These are phyloP conservation scores for Gila orcuttii DNA, from an alignment of 2,113 vertebrate species.

Conservation along the genomic window DNA sequence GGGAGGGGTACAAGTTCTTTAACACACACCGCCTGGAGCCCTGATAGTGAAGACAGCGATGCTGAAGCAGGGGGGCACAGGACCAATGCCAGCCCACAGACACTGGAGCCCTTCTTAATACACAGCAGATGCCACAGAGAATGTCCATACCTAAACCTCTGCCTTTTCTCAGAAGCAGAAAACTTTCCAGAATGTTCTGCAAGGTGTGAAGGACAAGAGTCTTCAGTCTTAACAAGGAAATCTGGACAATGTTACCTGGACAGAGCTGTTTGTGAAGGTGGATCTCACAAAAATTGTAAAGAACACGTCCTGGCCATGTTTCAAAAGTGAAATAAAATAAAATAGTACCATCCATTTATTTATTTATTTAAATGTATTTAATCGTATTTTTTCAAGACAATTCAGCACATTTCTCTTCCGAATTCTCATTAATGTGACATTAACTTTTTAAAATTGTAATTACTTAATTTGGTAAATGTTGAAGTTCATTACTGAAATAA, in stretches of 20 bases:
- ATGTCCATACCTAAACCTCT: neutral
- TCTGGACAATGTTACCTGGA: neutral
- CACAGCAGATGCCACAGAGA: neutral
- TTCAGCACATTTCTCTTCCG: neutral
- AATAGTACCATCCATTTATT: too few relatives aligned
- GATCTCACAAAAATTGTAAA: neutral
- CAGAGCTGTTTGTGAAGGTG: neutral
- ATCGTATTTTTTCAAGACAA: neutral
- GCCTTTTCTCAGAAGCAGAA: neutral
- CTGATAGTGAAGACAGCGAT: neutral
- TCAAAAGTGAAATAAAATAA: neutral
- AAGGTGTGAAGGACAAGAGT: neutral
- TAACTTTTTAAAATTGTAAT: too few relatives aligned
- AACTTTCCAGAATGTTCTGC: neutral
- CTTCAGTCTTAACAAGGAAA: neutral
- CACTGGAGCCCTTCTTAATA: slow-evolving; percentile 1
- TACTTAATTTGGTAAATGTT: neutral
- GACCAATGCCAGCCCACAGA: slow-evolving; percentile 3
- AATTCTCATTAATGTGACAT: neutral
- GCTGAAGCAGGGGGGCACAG: neutral
- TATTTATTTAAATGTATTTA: too few relatives aligned
- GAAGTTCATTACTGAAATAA: neutral
- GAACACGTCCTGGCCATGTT: neutral
- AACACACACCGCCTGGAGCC: neutral
- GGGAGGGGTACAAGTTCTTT: neutral